These are phyloP conservation scores for Trinectes maculatus DNA, from an alignment of 2,113 vertebrate species.

Conservation along the genomic window DNA sequence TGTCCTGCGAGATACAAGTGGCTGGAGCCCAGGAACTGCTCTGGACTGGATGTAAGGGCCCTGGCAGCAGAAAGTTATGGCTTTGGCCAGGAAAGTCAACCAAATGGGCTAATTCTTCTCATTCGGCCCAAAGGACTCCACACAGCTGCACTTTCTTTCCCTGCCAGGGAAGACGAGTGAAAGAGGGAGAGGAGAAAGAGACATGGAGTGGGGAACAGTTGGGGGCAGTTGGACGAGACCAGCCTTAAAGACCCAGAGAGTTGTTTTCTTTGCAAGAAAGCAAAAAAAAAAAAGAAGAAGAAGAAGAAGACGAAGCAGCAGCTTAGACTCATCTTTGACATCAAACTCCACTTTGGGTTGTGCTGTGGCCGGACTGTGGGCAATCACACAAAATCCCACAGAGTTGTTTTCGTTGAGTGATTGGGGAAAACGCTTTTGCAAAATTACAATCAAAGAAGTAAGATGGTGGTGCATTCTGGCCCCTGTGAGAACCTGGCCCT, in stretches of 20 bases:
- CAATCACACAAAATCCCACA: constrained; percentile 46
- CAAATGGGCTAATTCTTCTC: constrained; percentile 77
- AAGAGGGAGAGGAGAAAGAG: constrained; percentile 55
- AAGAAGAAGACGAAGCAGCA: too few relatives aligned
- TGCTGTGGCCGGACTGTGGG: constrained; percentile 31
- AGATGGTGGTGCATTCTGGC: constrained; percentile 55
- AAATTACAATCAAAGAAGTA: constrained; percentile 70
- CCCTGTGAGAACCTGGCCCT: constrained; percentile 43
- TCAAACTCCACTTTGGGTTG: constrained; percentile 48
- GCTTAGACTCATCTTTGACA: constrained; percentile 52
- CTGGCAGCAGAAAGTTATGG: constrained; percentile 60
- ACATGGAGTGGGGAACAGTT: constrained; percentile 50
- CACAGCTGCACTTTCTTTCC: constrained; percentile 77
- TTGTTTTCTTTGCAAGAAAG: constrained; percentile 43
- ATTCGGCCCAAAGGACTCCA: constrained; percentile 68
- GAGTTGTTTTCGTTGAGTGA: constrained; percentile 54
- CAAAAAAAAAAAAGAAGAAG: constrained; percentile 1
- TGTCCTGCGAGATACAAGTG: constrained; percentile 58
- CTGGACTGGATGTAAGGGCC: constrained; percentile 43
- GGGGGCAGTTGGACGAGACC: constrained; percentile 64
- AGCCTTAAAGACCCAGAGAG: constrained; percentile 52
- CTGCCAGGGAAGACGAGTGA: constrained; percentile 65
- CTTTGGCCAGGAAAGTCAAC: constrained; percentile 69
- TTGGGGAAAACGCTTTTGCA: constrained; percentile 62
- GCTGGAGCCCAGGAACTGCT: constrained; percentile 56